Base-by-base conservation (phyloP, 2,888 invertebrate species). In the Tachystola acroxantha region DNA sequence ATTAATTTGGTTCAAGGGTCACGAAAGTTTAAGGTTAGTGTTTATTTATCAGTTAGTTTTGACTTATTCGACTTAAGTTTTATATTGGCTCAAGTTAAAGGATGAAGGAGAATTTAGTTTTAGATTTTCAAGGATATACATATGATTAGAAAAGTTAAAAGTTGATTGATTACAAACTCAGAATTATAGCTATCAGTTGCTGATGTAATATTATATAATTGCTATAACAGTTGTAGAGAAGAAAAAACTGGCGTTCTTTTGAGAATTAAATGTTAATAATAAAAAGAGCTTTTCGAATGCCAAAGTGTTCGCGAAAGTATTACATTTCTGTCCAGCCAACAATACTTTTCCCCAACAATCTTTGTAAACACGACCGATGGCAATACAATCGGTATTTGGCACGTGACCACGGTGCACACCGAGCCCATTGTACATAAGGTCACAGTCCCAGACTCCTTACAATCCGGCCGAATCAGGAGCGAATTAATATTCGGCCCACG, bases 401-500 rank as follows among this genome's bases (percentile, higher is more conserved):
- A 50, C 58, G 56, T 59, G 60, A 55, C 48, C 47, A 44, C 49
- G 40, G 34, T 31, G 14, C 25, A 24, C 16, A 26, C 31, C 37
- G 32, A 10, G 42, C 43, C 49, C 43, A 62, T 69, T 64, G 62
- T 64, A 69, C 65, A 63, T 71, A 75, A 77, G 76, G 71, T 71
- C 66, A 69, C 64, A 62, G 56, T 53, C 48, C 56, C 61, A 58
- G 61, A 51, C 65, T 70, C 72, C 70, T 72, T 68, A 75, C 72
- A 77, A 72, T 73, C 62, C 64, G 68, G 53, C 54, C 57, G 61
- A 68, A 69, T 73, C 72, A 68, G 66, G 57, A 64, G 53, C 52
- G 63, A 75, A 84, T 86, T 86, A 80, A 82, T 86, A 86, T 86
- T 82, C 85, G 67, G 68, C 57, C 67, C 86, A 84, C 85, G 85